Evolutionary conservation across 1,140 invertebrate genomes (phyloP), one percentile per base, ranked within the genome.

Genomic region (Heliconius melpomene): DNA sequence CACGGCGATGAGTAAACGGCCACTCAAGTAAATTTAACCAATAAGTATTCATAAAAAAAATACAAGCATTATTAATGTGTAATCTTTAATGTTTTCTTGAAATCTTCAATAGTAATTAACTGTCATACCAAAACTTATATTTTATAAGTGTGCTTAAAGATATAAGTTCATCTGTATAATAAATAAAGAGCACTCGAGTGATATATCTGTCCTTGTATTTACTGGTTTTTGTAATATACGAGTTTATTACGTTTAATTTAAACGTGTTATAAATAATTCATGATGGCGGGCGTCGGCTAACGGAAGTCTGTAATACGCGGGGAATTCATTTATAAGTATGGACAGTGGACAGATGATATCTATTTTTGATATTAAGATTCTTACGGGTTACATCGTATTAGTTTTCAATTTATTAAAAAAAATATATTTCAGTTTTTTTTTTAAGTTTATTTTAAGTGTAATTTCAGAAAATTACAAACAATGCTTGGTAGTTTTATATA

Each of bases 251-350:
- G 11, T 66, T 66, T 66, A 66, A 66, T 66, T 23, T 66, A 26
- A 66, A 23, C 20, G 20, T 66, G 60, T 66, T n/a, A 66, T 66
- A 66, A 66, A 66, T 66, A 66, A 66, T 66, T 66, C 60, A 66
- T 66, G 13, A n/a, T 26, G 60, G 13, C 60, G 23, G 60, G 60
- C 26, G 60, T 66, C 60, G 23, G 60, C 60, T 66, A 66, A 66
- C 60, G 60, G 60, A 66, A 66, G 60, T 66, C 60, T 26, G 3
- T 66, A 60, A 66, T 66, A 66, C 23, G 57, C 20, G 20, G 8
- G 57, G 57, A 66, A 66, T 66, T 66, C 26, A 66, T 66, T 66
- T 66, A 16, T 66, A 66, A 11, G 8, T 66, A 66, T 26, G 26
- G 60, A 29, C 60, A 29, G 11, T 26, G 60, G 60, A 16, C 60